Percentiles rank a stretch among this genome's conserved stretches.
phyloP scores from a whole-genome alignment of 2,797 vertebrate species.

The Kryptopterus vitreolus region DNA sequence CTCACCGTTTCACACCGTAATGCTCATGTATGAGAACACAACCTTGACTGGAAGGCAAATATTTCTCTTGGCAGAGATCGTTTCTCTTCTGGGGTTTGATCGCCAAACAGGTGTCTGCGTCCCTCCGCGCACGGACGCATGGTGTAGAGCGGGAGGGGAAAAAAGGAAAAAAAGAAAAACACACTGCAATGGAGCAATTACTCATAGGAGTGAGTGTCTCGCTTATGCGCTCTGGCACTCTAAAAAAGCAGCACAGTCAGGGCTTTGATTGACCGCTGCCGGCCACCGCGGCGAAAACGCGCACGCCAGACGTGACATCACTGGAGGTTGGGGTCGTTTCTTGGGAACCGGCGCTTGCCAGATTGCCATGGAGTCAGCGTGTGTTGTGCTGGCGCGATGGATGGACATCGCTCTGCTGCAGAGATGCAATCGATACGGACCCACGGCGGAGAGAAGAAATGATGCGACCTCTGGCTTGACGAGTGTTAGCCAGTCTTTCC shows the following conservation, averaged over 20 bases:
- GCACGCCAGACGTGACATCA: conserved; percentile 55
- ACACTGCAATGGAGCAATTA: conserved; percentile 25
- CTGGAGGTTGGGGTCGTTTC: conserved; percentile 27
- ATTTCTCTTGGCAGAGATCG: conserved; percentile 56
- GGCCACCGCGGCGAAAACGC: conserved; percentile 46
- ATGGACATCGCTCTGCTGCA: conserved; percentile 9
- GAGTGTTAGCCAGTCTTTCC: conserved; percentile 26
- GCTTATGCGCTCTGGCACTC: conserved; percentile 42
- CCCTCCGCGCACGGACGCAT: conserved; percentile 37
- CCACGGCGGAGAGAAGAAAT: conserved; percentile 36
- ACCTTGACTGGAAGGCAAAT: conserved; percentile 55
- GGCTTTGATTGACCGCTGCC: conserved; percentile 45
- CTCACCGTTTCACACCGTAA: conserved; percentile 51
- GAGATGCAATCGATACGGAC: conserved; percentile 46
- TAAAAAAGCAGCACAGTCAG: conserved; percentile 45
- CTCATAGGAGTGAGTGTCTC: conserved; percentile 29
- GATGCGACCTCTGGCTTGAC: conserved; percentile 19
- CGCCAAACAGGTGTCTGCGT: conserved; percentile 48
- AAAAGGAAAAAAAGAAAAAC: not conserved
- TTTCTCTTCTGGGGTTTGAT: conserved; percentile 53
- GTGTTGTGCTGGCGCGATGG: conserved; percentile 29
- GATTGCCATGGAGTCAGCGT: conserved; percentile 48
- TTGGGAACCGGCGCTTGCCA: conserved; percentile 35
- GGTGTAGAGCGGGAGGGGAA: not conserved
- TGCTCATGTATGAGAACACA: conserved; percentile 29